Percentiles rank a stretch among this genome's conserved stretches.
Evolutionary conservation across 2,797 vertebrate genomes (phyloP).

Genomic region (Pagetopsis macropterus): DNA sequence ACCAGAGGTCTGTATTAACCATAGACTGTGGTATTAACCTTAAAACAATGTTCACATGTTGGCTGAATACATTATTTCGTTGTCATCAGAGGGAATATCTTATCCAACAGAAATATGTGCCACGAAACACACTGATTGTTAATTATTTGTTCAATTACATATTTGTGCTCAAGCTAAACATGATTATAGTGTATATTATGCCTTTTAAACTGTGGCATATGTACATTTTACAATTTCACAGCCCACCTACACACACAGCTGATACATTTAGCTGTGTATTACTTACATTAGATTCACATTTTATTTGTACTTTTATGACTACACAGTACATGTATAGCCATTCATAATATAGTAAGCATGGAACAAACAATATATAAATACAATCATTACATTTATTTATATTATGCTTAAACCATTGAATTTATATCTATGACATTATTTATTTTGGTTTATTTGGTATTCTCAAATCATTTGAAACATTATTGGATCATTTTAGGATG

Average conservation of each 20-base stretch:
- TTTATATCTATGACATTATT: not conserved
- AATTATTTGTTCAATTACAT: not conserved
- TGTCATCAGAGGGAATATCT: not conserved
- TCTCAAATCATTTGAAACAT: not conserved
- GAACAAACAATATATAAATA: no score
- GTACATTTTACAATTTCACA: not conserved
- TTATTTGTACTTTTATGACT: no score
- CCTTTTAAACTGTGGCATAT: not conserved
- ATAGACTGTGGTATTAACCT: constrained; percentile 2
- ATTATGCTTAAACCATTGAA: no score
- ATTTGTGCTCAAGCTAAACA: not conserved
- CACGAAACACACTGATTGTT: not conserved
- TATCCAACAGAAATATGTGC: not conserved
- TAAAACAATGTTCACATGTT: not conserved
- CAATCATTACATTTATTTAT: no score
- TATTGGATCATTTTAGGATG: not conserved
- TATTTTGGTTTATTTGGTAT: not conserved
- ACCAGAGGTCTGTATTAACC: constrained; percentile 67
- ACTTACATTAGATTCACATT: not conserved
- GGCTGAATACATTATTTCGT: not conserved
- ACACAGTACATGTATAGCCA: no score
- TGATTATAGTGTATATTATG: not conserved
- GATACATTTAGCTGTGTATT: not conserved
- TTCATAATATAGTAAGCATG: no score
- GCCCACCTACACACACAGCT: not conserved